Evolutionary conservation across 2,797 vertebrate genomes (phyloP).

Genomic region (Sebastes taczanowskii): DNA sequence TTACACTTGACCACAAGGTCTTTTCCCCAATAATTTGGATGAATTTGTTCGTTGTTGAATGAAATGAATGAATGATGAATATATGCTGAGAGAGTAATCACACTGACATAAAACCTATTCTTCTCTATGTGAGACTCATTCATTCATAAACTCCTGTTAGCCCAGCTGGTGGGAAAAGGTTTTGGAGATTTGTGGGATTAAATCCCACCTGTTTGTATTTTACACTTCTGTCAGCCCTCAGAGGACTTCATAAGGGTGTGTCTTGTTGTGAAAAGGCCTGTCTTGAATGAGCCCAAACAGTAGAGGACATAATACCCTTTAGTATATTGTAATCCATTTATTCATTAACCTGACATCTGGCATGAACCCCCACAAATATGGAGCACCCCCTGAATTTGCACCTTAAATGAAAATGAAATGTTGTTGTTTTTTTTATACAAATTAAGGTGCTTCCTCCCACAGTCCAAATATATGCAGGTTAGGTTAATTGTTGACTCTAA

Average conservation of each 20-base stretch:
- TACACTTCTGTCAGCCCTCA: background rate
- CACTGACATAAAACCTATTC: background rate
- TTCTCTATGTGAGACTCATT: background rate
- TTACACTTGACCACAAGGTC: fast-evolving
- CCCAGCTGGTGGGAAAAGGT: background rate
- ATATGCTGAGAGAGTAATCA: background rate
- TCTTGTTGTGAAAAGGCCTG: background rate
- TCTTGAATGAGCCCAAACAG: background rate
- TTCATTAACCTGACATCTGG: background rate
- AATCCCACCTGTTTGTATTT: background rate
- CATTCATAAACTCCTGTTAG: background rate
- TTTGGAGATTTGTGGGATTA: background rate
- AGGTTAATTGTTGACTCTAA: no score
- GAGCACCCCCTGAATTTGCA: background rate
- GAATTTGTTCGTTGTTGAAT: no score
- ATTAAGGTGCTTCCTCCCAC: no score
- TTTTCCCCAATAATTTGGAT: background rate
- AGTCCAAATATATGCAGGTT: no score
- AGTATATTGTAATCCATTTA: background rate
- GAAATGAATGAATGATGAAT: background rate
- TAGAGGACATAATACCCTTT: background rate
- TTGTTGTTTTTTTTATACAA: background rate
- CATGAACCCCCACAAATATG: no score
- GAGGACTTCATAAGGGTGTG: background rate
- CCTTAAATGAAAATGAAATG: background rate